phyloP scores from a whole-genome alignment of 2,113 vertebrate species.

The Eudyptes chrysolophus region DNA sequence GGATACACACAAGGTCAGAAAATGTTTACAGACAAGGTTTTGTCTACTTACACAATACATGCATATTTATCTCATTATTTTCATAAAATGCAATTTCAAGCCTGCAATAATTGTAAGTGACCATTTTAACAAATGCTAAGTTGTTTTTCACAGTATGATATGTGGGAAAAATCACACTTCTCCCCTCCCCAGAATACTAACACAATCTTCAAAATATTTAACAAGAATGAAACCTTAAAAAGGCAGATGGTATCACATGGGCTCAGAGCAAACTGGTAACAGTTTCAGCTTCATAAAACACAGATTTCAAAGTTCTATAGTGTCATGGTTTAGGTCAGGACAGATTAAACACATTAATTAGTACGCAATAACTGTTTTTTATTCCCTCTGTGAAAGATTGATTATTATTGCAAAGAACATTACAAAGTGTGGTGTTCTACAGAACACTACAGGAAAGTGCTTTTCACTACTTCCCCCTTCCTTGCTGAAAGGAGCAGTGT shows the following conservation, averaged over 20 bases:
- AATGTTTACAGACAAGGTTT: neutral
- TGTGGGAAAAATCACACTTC: neutral
- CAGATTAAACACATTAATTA: neutral
- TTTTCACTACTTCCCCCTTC: neutral
- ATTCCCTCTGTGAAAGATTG: neutral
- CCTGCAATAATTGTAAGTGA: neutral
- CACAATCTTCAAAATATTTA: neutral
- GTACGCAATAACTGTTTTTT: neutral
- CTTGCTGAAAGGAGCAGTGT: neutral
- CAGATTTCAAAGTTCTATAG: neutral
- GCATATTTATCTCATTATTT: neutral
- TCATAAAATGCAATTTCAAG: neutral
- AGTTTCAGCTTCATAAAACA: neutral
- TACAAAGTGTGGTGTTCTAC: neutral
- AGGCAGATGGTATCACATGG: neutral
- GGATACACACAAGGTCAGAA: neutral
- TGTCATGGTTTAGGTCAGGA: neutral
- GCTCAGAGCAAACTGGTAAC: neutral
- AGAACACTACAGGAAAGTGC: neutral
- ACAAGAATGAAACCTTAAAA: neutral
- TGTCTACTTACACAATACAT: neutral
- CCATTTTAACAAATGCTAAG: neutral
- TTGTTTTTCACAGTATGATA: neutral
- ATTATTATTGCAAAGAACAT: neutral
- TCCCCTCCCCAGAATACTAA: neutral